These are phyloP conservation scores for Teleopsis dalmanni DNA, from an alignment of 1,140 invertebrate species.

Conservation along the genomic window DNA sequence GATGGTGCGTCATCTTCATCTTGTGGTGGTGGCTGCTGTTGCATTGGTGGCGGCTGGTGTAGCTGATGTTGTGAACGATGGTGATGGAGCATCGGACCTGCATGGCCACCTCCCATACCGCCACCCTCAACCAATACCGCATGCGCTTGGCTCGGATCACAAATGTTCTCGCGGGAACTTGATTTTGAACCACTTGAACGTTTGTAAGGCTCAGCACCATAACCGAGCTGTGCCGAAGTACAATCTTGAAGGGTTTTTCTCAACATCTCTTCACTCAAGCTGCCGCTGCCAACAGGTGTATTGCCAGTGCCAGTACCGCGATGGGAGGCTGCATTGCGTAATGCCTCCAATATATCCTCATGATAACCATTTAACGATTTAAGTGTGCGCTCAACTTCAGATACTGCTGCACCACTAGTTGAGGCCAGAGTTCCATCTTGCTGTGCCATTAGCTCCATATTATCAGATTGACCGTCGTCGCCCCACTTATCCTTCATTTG, in stretches of 20 bases:
- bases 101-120: slow-evolving; percentile 19
- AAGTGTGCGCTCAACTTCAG: slow-evolving; percentile 72
- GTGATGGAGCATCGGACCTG: slow-evolving; percentile 31
- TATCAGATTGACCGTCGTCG: slow-evolving; percentile 65
- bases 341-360: slow-evolving; percentile 80
- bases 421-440: slow-evolving; percentile 56
- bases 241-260: slow-evolving; percentile 61
- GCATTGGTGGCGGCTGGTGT: slow-evolving; percentile 34
- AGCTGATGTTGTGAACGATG: slow-evolving; percentile 40
- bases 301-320: slow-evolving; percentile 51
- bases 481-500: slow-evolving; percentile 59
- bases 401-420: slow-evolving; percentile 52
- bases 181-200: slow-evolving; percentile 51
- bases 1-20: slow-evolving; percentile 64
- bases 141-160: slow-evolving; percentile 49
- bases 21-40: slow-evolving; percentile 23
- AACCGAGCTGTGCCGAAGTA: slow-evolving; percentile 44
- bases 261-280: slow-evolving; percentile 55
- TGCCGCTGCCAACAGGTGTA: slow-evolving; percentile 54
- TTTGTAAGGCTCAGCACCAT: slow-evolving; percentile 53
- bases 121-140: slow-evolving; percentile 42
- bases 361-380: slow-evolving; percentile 88
- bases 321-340: slow-evolving; percentile 70
- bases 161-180: slow-evolving; percentile 54
- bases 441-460: slow-evolving; percentile 60